These are phyloP conservation scores for Tenthredo amoena DNA, from an alignment of 2,888 invertebrate genomes.

Conservation along the genomic window DNA sequence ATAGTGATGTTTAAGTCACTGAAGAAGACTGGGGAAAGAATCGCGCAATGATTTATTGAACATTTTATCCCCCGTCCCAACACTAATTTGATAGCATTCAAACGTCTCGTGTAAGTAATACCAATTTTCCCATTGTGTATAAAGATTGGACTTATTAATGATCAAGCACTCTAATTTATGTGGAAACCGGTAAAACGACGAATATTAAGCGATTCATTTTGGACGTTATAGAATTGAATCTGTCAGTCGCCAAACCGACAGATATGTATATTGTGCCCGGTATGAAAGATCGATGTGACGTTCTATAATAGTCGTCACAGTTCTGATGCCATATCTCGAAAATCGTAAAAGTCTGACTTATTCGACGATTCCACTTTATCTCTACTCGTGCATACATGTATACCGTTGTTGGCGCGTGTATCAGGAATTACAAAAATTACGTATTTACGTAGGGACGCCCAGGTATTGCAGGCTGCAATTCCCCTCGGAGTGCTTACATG, in stretches of 20 bases:
- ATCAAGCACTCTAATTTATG: neutral
- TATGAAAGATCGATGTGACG: neutral
- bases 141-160: neutral
- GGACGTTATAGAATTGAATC: neutral
- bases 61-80: neutral
- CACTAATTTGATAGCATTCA: neutral
- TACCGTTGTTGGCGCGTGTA: neutral
- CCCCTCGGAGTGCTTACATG: constrained; percentile 8
- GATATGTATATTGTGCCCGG: neutral
- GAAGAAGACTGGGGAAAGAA: neutral
- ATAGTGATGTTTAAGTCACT: neutral
- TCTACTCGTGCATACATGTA: neutral
- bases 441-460: neutral
- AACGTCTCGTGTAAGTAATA: neutral
- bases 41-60: neutral
- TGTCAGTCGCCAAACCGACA: neutral
- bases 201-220: neutral
- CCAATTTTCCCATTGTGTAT: neutral
- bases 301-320: neutral
- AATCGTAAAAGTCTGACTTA: neutral
- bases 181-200: neutral
- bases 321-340: neutral
- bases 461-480: constrained; percentile 22
- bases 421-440: neutral
- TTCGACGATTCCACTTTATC: neutral